phyloP scores from a whole-genome alignment of 2,888 invertebrate genomes.

The Clusia tigrina region DNA sequence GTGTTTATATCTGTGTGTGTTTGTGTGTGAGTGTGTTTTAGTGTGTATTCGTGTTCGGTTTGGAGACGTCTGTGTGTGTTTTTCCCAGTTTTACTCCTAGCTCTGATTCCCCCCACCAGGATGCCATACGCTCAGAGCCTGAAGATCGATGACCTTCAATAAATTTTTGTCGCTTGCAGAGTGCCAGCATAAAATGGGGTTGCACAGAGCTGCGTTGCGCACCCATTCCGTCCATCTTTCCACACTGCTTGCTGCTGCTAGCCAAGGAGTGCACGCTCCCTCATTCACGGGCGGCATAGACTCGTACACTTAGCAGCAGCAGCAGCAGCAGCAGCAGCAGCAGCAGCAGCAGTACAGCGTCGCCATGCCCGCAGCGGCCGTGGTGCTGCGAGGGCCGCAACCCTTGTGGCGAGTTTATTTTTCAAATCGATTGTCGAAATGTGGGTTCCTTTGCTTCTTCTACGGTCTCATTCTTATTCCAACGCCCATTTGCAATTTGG shows the following conservation, averaged over 20 bases:
- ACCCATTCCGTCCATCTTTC: neutral
- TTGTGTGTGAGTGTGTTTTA: neutral
- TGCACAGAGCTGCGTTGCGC: neutral
- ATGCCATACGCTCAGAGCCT: neutral
- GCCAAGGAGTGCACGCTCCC: neutral
- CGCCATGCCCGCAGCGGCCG: no score
- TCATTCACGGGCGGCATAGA: neutral
- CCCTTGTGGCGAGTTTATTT: neutral
- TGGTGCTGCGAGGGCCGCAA: no score
- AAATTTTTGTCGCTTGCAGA: slow-evolving; percentile 23
- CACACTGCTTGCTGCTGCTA: neutral
- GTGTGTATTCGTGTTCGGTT: no score
- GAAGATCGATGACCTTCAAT: slow-evolving; percentile 33
- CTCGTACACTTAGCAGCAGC: neutral
- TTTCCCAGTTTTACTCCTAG: neutral
- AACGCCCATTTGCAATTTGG: no score
- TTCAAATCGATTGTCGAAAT: slow-evolving; percentile 8
- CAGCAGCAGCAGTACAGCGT: no score
- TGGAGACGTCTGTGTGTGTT: no score
- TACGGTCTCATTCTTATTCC: neutral
- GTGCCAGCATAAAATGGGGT: neutral
- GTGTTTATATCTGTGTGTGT: neutral
- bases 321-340: no score
- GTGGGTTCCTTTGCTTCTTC: neutral
- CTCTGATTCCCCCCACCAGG: neutral